Base-by-base conservation (phyloP, 2,888 invertebrate genomes). In the Seladonia tumulorum region DNA sequence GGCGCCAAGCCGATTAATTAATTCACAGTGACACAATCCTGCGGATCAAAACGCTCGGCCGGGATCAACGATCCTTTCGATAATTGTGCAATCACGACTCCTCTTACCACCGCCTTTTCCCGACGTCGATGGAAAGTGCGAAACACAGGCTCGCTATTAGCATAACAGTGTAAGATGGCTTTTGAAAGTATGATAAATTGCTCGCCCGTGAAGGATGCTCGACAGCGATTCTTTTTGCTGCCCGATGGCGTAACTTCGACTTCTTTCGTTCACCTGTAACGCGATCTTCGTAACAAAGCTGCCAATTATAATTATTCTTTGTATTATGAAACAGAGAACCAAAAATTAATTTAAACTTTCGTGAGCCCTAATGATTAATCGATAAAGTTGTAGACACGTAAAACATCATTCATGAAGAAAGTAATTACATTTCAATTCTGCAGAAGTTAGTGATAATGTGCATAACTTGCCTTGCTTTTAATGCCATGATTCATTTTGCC, bases 1-100 rank as follows among this genome's bases (percentile, higher is more conserved):
- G 29, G 68, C 53, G 78, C 63, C 22, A 75, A 81, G 57, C 47
- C 45, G 70, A 35, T 45, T 66, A 80, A 76, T 80, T 76, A 85
- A 84, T 45, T 76, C 29, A 16, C 45, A 14, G 35, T 35, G 68
- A 42, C 16, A 39, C 29, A 39, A n/a, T 35, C 7, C n/a, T 10
- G 22, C 18, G 14, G 42, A 71, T 57, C 47, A 39, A 49, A 68
- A 22, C 66, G 45, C 42, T 25, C 45, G 35, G 0, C 29, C 7
- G 39, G 16, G 49, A 53, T 74, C 57, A 73, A 63, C 71, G 35
- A 63, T 14, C 74, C 47, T 35, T 71, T 60, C n/a, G 7, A 42
- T 63, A 53, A 74, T 77, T 70, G 45, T 5, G 22, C 25, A 53
- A 70, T 60, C 70, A 25, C 12, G 35, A 16, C 71, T 63, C 39